phyloP scores from a whole-genome alignment of 2,888 invertebrate genomes.

The Catocala fraxini region DNA sequence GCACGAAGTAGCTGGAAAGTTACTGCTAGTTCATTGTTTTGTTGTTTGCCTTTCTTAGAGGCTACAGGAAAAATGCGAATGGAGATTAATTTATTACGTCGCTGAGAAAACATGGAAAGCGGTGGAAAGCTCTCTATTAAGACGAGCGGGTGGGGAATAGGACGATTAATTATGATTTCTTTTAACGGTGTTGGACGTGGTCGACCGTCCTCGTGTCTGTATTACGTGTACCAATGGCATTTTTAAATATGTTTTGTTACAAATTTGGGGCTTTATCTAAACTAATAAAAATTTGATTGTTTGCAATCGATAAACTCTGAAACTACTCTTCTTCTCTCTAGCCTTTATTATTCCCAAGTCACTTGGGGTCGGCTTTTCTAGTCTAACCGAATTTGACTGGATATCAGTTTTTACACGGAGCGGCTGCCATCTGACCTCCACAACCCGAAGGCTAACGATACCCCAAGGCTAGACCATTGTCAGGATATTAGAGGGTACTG shows the following conservation, averaged over 20 bases:
- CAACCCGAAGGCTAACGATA: no score
- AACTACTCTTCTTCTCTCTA: no score
- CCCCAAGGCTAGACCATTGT: no score
- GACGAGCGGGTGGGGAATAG: slow-evolving; percentile 75
- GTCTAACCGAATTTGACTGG: no score
- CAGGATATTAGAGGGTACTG: no score
- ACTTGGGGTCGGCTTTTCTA: no score
- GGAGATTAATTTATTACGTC: slow-evolving; percentile 86
- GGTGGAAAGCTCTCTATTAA: slow-evolving; percentile 82
- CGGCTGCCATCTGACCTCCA: no score
- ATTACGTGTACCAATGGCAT: slow-evolving; percentile 63
- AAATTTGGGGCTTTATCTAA: no score
- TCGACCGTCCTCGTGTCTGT: slow-evolving; percentile 51
- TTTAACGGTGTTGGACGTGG: slow-evolving; percentile 75
- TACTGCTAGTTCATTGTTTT: slow-evolving; percentile 71
- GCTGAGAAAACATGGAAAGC: slow-evolving; percentile 82
- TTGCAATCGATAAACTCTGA: no score
- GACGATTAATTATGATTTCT: slow-evolving; percentile 86
- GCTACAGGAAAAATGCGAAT: slow-evolving; percentile 68
- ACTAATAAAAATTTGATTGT: no score
- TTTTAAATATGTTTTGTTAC: slow-evolving; percentile 24
- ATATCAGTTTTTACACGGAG: no score
- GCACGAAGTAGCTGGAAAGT: slow-evolving; percentile 57
- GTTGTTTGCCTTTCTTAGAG: slow-evolving; percentile 61
- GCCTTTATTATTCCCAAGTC: no score